Percentiles rank a stretch among this genome's conserved stretches.
Evolutionary conservation across 2,888 invertebrate genomes (phyloP).

Genomic region (Lasioglossum malachurum): DNA sequence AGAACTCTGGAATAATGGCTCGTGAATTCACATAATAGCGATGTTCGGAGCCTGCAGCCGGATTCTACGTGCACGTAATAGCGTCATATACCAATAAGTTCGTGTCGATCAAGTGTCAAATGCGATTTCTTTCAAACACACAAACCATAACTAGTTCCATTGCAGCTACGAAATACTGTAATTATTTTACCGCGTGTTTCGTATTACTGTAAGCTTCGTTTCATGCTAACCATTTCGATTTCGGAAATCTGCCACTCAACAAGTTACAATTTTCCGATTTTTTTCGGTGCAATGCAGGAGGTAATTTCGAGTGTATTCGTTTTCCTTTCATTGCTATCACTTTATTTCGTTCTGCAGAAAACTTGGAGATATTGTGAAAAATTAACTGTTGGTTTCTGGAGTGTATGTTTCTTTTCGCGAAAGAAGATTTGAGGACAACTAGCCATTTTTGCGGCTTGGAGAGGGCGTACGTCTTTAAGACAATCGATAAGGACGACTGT

Average conservation of each 20-base stretch:
- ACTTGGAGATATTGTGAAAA: background rate
- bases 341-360: too few species aligned
- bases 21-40: conserved; percentile 36
- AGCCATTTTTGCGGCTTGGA: background rate
- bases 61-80: background rate
- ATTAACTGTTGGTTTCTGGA: too few species aligned
- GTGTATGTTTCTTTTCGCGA: too few species aligned
- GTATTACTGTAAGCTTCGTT: background rate
- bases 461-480: background rate
- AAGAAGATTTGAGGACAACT: too few species aligned
- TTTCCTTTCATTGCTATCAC: too few species aligned
- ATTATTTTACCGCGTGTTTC: background rate
- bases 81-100: background rate
- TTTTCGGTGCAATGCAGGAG: too few species aligned
- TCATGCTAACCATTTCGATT: background rate
- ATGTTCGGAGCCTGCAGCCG: background rate
- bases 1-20: conserved; percentile 51
- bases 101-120: background rate
- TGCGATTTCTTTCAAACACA: background rate
- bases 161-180: background rate
- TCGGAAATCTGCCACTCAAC: background rate
- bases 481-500: conserved; percentile 18
- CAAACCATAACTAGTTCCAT: background rate
- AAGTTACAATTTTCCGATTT: background rate
- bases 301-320: too few species aligned